phyloP scores from a whole-genome alignment of 2,888 invertebrate genomes.

The Drosophila mercatorum region DNA sequence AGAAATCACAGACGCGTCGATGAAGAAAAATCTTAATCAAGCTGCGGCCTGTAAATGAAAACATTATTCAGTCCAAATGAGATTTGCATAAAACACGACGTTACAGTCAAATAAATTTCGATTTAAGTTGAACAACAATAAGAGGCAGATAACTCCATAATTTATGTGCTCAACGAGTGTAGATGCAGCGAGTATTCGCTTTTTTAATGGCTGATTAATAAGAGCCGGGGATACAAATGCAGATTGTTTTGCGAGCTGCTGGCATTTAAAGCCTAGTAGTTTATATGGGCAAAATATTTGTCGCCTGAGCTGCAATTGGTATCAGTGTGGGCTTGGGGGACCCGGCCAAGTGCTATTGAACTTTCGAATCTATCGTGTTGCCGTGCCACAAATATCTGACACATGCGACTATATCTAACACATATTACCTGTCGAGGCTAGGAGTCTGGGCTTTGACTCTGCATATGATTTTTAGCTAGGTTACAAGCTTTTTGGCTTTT shows the following conservation, averaged over 20 bases:
- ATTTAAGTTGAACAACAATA: conserved; percentile 48
- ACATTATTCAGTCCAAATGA: conserved; percentile 68
- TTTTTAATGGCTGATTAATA: conserved; percentile 53
- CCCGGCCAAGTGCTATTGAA: conserved; percentile 44
- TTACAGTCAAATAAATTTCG: conserved; percentile 74
- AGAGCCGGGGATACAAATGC: conserved; percentile 22
- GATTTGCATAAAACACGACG: conserved; percentile 75
- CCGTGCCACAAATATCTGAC: conserved; percentile 66
- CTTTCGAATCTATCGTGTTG: conserved; percentile 75
- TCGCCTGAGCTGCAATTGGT: conserved; percentile 8
- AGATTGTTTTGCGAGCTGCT: conserved; percentile 13
- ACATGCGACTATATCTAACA: conserved; percentile 58
- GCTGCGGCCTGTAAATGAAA: conserved; percentile 69
- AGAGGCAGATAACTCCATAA: conserved; percentile 68
- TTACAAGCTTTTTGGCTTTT: conserved; percentile 45
- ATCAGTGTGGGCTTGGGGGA: not conserved
- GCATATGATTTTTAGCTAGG: conserved; percentile 49
- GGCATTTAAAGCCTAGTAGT: conserved; percentile 39
- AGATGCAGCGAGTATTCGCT: conserved; percentile 44
- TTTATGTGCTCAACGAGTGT: conserved; percentile 68
- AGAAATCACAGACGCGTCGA: not conserved
- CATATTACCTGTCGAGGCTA: conserved; percentile 18
- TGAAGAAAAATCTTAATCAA: conserved; percentile 68
- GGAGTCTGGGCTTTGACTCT: conserved; percentile 26
- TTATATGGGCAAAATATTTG: conserved; percentile 36